phyloP scores from a whole-genome alignment of 1,140 invertebrate species.

The Chironomus striatipennis region DNA sequence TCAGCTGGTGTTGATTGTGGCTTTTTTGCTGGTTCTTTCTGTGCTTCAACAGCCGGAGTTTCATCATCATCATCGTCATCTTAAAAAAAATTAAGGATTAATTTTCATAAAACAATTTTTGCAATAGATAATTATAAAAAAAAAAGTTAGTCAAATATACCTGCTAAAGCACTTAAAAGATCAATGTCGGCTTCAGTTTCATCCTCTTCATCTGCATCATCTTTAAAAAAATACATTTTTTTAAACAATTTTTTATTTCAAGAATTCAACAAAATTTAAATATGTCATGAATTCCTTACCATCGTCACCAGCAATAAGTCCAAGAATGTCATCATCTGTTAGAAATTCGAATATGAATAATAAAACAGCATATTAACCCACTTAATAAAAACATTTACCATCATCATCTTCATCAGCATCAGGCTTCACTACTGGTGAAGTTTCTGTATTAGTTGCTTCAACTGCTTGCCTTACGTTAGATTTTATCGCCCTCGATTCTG shows the following conservation, averaged over 20 bases:
- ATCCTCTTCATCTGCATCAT: conserved; percentile 3
- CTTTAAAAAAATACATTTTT: neutral
- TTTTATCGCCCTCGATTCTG: neutral
- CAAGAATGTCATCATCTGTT: neutral
- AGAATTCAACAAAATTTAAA: neutral
- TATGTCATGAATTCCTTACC: neutral
- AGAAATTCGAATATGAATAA: no score
- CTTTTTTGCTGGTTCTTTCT: neutral
- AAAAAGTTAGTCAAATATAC: neutral
- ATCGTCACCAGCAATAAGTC: neutral
- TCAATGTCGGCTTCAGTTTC: neutral
- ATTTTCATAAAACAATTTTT: no score
- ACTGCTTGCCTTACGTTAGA: neutral
- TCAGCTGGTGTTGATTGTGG: neutral
- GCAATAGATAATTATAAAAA: no score
- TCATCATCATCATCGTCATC: conserved; percentile 17
- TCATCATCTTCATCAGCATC: neutral
- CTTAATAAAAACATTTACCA: neutral
- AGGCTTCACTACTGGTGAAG: neutral
- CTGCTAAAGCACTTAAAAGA: neutral
- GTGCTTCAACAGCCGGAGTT: neutral
- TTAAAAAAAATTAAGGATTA: neutral
- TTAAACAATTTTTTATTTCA: neutral
- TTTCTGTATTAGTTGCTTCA: neutral
- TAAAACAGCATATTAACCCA: no score